Evolutionary conservation across 1,140 invertebrate species (phyloP).

Genomic region (Temnothorax nylanderi): DNA sequence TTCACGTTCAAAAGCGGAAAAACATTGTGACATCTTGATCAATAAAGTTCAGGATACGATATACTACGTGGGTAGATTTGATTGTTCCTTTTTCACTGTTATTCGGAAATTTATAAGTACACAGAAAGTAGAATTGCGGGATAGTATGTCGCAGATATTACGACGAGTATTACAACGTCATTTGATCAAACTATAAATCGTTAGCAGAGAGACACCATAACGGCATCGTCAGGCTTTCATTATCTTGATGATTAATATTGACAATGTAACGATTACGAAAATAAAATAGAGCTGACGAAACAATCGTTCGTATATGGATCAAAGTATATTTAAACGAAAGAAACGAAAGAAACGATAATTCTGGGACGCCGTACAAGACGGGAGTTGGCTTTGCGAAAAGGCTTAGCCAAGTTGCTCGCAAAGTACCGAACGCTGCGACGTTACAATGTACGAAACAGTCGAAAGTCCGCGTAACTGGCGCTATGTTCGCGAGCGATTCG

Average conservation of each 20-base stretch:
- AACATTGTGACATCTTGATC: conserved; percentile 50
- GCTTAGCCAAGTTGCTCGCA: conserved; percentile 16
- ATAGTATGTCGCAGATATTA: background rate
- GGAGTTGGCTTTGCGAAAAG: conserved; percentile 7
- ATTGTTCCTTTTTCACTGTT: conserved; percentile 40
- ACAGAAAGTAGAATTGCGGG: background rate
- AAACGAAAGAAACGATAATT: background rate
- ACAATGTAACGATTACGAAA: background rate
- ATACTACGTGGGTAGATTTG: conserved; percentile 41
- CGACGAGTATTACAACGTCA: background rate
- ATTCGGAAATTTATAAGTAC: conserved; percentile 32
- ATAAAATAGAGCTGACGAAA: background rate
- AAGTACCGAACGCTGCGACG: conserved; percentile 4
- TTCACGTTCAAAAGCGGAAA: conserved; percentile 43
- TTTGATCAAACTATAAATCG: background rate
- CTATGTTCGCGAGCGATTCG: conserved; percentile 7
- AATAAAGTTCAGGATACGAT: conserved; percentile 49
- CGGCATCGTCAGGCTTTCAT: background rate
- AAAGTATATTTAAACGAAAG: background rate
- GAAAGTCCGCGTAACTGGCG: conserved; percentile 15
- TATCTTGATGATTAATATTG: conserved; percentile 4
- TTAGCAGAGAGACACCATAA: background rate
- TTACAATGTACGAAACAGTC: conserved; percentile 7
- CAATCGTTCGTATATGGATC: background rate
- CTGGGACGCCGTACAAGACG: background rate